These are phyloP conservation scores for Tenodera sinensis DNA, from an alignment of 2,888 invertebrate species.

Conservation along the genomic window DNA sequence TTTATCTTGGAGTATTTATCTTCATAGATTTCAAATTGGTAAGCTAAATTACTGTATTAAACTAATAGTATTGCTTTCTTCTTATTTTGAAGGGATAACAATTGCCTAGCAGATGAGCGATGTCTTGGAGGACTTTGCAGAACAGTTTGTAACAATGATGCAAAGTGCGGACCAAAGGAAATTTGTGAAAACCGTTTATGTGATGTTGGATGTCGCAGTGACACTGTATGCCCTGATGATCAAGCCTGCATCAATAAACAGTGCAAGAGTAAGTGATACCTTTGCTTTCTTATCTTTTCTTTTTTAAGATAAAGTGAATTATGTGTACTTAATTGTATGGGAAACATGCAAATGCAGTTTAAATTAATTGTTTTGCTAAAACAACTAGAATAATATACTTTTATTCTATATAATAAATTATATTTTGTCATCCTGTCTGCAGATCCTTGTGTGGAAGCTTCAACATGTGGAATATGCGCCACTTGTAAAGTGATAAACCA, in stretches of 20 bases:
- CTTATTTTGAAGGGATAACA: constrained; percentile 58
- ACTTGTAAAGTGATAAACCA: constrained; percentile 79
- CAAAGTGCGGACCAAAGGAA: constrained; percentile 72
- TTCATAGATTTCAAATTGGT: background rate
- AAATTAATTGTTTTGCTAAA: too few species aligned
- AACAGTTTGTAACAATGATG: constrained; percentile 81
- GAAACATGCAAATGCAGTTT: too few species aligned
- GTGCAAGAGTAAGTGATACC: constrained; percentile 61
- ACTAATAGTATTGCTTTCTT: background rate
- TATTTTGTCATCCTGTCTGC: constrained; percentile 4
- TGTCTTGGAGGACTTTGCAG: constrained; percentile 81
- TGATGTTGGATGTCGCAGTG: constrained; percentile 81
- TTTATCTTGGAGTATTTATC: too few species aligned
- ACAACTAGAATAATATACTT: too few species aligned
- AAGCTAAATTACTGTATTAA: background rate
- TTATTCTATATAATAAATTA: background rate
- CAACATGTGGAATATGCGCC: constrained; percentile 79
- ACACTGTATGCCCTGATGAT: constrained; percentile 68
- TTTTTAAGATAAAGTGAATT: background rate
- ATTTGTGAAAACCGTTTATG: constrained; percentile 86
- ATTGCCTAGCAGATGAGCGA: constrained; percentile 80
- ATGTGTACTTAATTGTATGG: too few species aligned
- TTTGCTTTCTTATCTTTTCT: background rate
- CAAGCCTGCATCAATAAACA: constrained; percentile 79
- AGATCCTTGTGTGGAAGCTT: constrained; percentile 74